Conservation (phyloP, 2,797 vertebrate genomes). For the Champsocephalus gunnari region DNA sequence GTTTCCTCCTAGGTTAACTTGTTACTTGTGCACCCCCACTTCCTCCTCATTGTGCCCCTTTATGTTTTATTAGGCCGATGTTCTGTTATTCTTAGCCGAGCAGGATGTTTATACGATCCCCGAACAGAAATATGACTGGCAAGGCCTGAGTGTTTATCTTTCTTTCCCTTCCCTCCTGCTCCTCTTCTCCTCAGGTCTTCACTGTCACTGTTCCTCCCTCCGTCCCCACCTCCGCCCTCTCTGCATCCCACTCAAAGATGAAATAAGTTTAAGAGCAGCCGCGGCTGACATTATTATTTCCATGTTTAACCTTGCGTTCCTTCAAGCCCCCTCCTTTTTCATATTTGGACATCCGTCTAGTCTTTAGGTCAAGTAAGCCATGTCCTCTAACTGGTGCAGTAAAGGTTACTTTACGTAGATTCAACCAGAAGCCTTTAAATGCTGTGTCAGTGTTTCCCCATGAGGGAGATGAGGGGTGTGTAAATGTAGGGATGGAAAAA, state of each 20-base stretch:
- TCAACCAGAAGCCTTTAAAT: slow-evolving; percentile 14
- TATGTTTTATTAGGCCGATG: slow-evolving; percentile 84
- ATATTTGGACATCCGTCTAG: slow-evolving; percentile 71
- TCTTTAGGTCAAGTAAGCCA: slow-evolving; percentile 47
- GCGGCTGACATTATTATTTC: slow-evolving; percentile 36
- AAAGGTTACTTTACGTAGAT: slow-evolving; percentile 32
- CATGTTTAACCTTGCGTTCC: slow-evolving; percentile 49
- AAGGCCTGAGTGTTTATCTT: slow-evolving; percentile 83
- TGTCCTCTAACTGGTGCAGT: slow-evolving; percentile 15
- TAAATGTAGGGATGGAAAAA: slow-evolving; percentile 56
- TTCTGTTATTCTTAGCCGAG: slow-evolving; percentile 87
- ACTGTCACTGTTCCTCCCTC: slow-evolving; percentile 62
- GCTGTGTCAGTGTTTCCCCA: slow-evolving; percentile 27
- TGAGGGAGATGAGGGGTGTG: slow-evolving; percentile 14
- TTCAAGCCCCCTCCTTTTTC: slow-evolving; percentile 39
- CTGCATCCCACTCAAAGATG: slow-evolving; percentile 49
- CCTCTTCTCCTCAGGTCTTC: slow-evolving; percentile 63
- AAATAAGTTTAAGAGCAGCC: slow-evolving; percentile 51
- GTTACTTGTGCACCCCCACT: slow-evolving; percentile 63
- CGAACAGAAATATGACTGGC: slow-evolving; percentile 85
- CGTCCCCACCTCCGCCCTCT: slow-evolving; percentile 25
- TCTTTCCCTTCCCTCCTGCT: slow-evolving; percentile 61
- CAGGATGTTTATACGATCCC: slow-evolving; percentile 88
- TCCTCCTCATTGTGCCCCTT: slow-evolving; percentile 81
- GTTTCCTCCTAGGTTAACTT: slow-evolving; percentile 67